Conservation (phyloP, 2,113 vertebrate genomes). For the Cyphomyrus discorhynchus region DNA sequence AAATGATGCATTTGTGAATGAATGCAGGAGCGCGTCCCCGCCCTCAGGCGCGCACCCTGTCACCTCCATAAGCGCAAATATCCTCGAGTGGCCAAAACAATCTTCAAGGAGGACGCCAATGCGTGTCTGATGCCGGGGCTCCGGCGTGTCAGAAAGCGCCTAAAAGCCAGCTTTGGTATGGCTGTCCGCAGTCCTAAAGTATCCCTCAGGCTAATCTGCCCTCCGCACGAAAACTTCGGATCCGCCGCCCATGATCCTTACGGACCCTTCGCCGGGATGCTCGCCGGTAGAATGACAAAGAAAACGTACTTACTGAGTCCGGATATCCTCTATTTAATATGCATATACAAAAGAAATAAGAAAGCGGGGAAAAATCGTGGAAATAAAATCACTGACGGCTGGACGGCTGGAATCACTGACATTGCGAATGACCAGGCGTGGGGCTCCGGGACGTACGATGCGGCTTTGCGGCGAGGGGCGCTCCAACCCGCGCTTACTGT, state of each 20-base stretch:
- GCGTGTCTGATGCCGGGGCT: neutral
- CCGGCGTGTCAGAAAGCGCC: neutral
- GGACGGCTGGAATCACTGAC: too few relatives aligned
- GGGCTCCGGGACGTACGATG: neutral
- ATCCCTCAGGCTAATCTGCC: neutral
- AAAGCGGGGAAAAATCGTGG: neutral
- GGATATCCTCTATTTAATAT: neutral
- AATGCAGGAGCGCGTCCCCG: neutral
- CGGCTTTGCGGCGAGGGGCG: neutral
- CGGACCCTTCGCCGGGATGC: neutral
- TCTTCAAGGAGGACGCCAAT: neutral
- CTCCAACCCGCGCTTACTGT: neutral
- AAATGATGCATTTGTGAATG: neutral
- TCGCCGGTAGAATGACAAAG: neutral
- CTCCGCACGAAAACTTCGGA: neutral
- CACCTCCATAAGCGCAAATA: neutral
- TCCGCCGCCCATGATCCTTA: neutral
- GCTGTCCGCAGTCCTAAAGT: neutral
- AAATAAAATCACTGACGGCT: neutral
- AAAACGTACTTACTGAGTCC: constrained; percentile 19
- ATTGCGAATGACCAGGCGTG: neutral
- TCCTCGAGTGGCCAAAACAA: neutral
- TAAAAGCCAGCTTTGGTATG: neutral
- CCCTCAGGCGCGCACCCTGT: neutral
- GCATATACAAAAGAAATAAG: neutral